These are phyloP conservation scores for Saxidomus purpurata DNA, from an alignment of 1,140 invertebrate species.

Conservation along the genomic window DNA sequence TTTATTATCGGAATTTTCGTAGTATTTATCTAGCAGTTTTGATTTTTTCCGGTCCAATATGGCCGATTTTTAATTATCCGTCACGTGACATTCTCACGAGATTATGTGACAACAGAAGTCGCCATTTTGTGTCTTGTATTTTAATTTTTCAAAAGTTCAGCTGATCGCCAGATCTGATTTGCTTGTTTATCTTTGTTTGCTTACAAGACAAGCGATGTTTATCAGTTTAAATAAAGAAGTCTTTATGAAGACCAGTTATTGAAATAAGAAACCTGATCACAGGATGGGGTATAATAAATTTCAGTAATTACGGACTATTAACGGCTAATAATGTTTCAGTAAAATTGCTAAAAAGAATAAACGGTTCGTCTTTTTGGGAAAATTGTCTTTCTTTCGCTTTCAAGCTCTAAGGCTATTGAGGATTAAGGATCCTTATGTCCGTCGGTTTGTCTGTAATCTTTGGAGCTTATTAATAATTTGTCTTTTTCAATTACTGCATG, in stretches of 20 bases:
- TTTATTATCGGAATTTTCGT: neutral
- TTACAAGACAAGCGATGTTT: slow-evolving; percentile 20
- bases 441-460: neutral
- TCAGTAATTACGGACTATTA: slow-evolving; percentile 10
- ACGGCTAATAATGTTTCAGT: slow-evolving; percentile 20
- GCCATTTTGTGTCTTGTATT: slow-evolving; percentile 18
- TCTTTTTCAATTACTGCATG: neutral
- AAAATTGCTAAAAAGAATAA: neutral
- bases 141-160: neutral
- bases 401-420: neutral
- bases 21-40: neutral
- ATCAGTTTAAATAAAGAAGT: neutral
- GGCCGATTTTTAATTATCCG: neutral
- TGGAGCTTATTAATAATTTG: slow-evolving; percentile 13
- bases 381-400: neutral
- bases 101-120: neutral
- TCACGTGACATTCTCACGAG: slow-evolving; percentile 20
- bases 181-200: slow-evolving; percentile 2
- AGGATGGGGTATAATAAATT: neutral
- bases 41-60: neutral
- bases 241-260: slow-evolving; percentile 1
- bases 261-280: slow-evolving; percentile 9
- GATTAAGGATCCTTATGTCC: slow-evolving; percentile 7
- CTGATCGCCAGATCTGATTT: neutral
- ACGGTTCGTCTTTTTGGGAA: neutral